Base-by-base conservation (phyloP, 2,797 vertebrate species). In the Liasis olivaceus region DNA sequence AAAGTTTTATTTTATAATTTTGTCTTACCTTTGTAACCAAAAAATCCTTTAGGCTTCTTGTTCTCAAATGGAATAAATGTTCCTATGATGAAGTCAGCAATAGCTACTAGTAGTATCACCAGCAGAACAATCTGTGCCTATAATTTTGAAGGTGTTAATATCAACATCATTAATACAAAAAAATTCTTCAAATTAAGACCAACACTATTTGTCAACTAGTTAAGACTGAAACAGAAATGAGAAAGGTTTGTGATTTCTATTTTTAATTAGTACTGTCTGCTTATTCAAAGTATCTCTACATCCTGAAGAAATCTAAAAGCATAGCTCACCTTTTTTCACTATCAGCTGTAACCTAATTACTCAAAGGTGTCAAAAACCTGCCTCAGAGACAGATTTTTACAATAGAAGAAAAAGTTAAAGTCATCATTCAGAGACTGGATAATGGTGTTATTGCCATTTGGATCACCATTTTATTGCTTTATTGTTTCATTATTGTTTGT, bases 81-180 rank as follows among this genome's bases (percentile, higher is more conserved):
- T 95, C 99, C 99, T 85, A 99, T 99, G 89, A 99, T 97, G 93
- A 98, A 99, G 97, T 99, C 99, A 95, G 97, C 95, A 93, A 99
- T 99, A 90, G 99, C 99, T 64, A 98, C 93, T 90, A 99, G 94
- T 22, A 99, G 98, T 95, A 99, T 99, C 93, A 99, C 58, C 90
- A 99, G 97, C 92, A 99, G 96, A 96, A 99, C 98, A 96, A 99
- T 99, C 97, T 99, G 99, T 89, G 99, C 99, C 99, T 99, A 94
- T 15, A 97, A 96, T 87, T 96, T 94, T 11, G 90, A 28, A 54
- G 84, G 0, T 31, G 64, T 47, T 86, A 89, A 95, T 86, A 85
- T 96, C 86, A 97, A 64, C 60, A 1, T 91, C 51, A 89, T 17
- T 15, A 72, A 58, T 59, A 47, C 20, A 89, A 64, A 47, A 15